phyloP scores from a whole-genome alignment of 2,888 invertebrate genomes.

The Teinopalpus imperialis region DNA sequence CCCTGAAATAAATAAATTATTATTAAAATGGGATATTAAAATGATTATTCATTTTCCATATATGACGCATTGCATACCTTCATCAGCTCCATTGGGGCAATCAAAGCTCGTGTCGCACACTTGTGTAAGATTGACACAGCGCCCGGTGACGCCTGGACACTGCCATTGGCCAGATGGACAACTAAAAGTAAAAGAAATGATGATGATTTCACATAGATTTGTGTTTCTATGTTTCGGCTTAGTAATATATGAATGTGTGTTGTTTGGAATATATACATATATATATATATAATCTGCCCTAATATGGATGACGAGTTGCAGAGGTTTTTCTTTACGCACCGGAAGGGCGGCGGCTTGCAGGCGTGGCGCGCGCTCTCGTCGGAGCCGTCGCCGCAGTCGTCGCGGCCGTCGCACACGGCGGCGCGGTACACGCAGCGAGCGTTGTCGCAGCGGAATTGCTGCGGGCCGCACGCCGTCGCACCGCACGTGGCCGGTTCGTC shows the following conservation, averaged over 20 bases:
- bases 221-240: no score
- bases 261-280: no score
- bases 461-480: constrained; percentile 87
- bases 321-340: no score
- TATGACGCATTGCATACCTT: no score
- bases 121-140: constrained; percentile 92
- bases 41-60: no score
- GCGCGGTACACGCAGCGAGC: constrained; percentile 95
- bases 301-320: no score
- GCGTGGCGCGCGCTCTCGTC: constrained; percentile 93
- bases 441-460: constrained; percentile 92
- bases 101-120: constrained; percentile 94
- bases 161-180: constrained; percentile 91
- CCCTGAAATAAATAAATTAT: constrained; percentile 42
- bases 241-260: no score
- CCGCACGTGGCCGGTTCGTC: constrained; percentile 94
- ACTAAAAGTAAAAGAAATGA: no score
- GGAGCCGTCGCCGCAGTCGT: constrained; percentile 95
- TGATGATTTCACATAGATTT: no score
- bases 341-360: constrained; percentile 89
- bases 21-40: background rate
- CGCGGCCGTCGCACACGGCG: constrained; percentile 96
- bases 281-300: no score
- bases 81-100: constrained; percentile 97
- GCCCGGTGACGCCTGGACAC: constrained; percentile 90